phyloP scores from a whole-genome alignment of 2,888 invertebrate genomes.

The Oscheius sp. region DNA sequence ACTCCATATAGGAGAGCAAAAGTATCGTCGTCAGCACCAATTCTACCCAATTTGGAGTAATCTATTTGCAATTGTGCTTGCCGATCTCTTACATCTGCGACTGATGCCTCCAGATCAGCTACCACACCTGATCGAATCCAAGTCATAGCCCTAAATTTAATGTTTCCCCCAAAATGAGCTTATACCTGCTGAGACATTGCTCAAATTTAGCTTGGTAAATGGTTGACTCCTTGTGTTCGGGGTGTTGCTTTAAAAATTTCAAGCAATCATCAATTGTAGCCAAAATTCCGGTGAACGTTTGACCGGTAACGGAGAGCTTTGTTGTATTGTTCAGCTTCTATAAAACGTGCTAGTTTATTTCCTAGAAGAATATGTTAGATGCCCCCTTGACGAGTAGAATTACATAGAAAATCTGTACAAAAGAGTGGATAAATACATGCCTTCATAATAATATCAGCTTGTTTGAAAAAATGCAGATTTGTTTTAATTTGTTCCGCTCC shows the following conservation, averaged over 20 bases:
- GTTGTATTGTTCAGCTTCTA: conserved; percentile 60
- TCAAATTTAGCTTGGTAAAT: conserved; percentile 63
- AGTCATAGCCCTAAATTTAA: conserved; percentile 62
- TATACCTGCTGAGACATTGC: conserved; percentile 65
- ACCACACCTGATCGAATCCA: conserved; percentile 65
- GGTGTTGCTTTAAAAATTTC: conserved; percentile 58
- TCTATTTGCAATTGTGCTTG: conserved; percentile 50
- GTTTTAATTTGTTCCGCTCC: conserved; percentile 67
- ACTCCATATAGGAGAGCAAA: conserved; percentile 67
- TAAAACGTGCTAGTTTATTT: background rate
- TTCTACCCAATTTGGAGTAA: conserved; percentile 48
- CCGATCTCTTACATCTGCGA: conserved; percentile 57
- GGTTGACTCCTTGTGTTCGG: conserved; percentile 63
- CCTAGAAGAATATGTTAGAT: too few species aligned
- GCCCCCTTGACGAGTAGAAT: too few species aligned
- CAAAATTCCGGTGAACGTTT: conserved; percentile 65
- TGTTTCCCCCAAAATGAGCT: too few species aligned
- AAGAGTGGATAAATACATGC: conserved; percentile 22
- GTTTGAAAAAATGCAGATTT: conserved; percentile 68
- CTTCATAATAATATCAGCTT: conserved; percentile 68
- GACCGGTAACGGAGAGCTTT: conserved; percentile 62
- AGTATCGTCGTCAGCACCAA: conserved; percentile 64
- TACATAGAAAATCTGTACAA: background rate
- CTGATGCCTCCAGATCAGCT: conserved; percentile 60
- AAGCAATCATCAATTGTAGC: conserved; percentile 68